These are phyloP conservation scores for Megalops atlanticus DNA, from an alignment of 2,113 vertebrate species.

Conservation along the genomic window DNA sequence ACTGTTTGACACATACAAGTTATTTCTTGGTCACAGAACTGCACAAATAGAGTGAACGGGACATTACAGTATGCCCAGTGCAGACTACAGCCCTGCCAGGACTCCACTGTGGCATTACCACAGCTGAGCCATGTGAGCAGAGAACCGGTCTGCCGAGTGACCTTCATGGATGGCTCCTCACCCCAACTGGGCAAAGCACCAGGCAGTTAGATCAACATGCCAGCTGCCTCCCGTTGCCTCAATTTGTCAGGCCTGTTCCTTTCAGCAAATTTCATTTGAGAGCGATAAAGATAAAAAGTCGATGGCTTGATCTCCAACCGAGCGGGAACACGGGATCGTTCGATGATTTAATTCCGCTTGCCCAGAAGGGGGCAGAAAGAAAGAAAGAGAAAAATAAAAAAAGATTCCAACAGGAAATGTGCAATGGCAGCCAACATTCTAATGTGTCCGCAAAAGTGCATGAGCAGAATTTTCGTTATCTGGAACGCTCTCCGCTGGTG, in stretches of 20 bases:
- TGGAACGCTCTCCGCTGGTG: conserved; percentile 19
- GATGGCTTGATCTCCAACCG: conserved; percentile 30
- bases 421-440: conserved; percentile 27
- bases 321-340: not conserved
- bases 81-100: not conserved
- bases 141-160: conserved; percentile 21
- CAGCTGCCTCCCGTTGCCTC: conserved; percentile 53
- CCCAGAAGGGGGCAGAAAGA: too few relatives aligned
- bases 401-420: conserved; percentile 36
- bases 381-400: conserved; percentile 34
- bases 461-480: not conserved
- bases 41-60: too few relatives aligned
- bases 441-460: not conserved
- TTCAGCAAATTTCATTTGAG: conserved; percentile 50
- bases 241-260: conserved; percentile 53
- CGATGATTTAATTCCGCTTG: conserved; percentile 20
- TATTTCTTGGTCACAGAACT: not conserved
- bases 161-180: conserved; percentile 41
- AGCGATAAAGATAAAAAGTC: conserved; percentile 50
- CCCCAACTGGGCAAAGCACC: conserved; percentile 48
- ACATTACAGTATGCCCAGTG: too few relatives aligned
- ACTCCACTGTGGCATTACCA: not conserved
- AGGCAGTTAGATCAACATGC: conserved; percentile 45
- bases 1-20: not conserved
- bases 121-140: conserved; percentile 40